Conservation (phyloP, 2,797 vertebrate species). For the Platalea minor region DNA sequence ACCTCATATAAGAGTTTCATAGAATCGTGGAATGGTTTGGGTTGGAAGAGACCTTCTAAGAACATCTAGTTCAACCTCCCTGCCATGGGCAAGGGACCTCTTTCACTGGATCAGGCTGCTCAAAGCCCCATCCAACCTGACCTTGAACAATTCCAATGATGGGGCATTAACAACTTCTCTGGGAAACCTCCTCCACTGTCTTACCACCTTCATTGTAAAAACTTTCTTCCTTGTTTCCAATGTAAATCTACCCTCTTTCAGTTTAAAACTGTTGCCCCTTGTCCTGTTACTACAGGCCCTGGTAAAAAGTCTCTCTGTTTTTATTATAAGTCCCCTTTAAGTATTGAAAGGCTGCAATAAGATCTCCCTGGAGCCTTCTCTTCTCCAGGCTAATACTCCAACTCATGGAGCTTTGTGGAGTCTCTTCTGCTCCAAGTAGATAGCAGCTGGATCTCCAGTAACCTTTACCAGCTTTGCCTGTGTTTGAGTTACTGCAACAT, state of each 20-base stretch:
- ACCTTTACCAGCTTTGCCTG: not conserved
- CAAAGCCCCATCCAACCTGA: not conserved
- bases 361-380: not conserved
- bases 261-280: no score
- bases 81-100: no score
- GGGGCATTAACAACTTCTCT: not conserved
- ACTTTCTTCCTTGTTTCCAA: no score
- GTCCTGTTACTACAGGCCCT: no score
- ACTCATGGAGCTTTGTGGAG: not conserved
- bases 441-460: not conserved
- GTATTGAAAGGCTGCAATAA: not conserved
- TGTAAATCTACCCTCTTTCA: no score
- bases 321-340: not conserved
- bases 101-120: not conserved
- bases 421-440: not conserved
- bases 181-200: not conserved
- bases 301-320: not conserved
- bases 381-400: not conserved
- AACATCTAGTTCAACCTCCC: not conserved
- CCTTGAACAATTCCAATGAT: not conserved
- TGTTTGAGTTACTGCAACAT: not conserved
- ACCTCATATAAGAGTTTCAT: not conserved
- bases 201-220: not conserved
- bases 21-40: not conserved
- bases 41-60: not conserved